Evolutionary conservation across 2,113 vertebrate species (phyloP).

Genomic region (Cyprinus carpio): DNA sequence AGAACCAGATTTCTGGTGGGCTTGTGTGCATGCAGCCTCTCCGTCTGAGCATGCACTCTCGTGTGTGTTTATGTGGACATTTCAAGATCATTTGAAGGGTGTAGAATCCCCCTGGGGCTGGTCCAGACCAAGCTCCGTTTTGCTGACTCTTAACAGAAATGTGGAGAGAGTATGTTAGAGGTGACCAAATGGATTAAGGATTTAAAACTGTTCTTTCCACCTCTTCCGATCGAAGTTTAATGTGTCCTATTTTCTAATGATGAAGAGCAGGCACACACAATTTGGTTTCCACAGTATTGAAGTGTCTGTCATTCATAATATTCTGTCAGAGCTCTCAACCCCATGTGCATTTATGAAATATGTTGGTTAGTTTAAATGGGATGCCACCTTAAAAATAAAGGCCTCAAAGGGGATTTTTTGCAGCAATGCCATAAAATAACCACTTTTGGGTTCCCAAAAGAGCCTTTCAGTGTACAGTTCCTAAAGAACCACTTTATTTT

Average conservation of each 20-base stretch:
- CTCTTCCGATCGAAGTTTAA: background rate
- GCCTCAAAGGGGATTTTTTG: background rate
- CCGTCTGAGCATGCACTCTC: background rate
- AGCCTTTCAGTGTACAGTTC: background rate
- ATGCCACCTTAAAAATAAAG: background rate
- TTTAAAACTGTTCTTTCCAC: background rate
- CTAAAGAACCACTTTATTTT: background rate
- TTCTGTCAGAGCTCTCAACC: background rate
- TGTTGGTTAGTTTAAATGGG: background rate
- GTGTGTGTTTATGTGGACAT: constrained; percentile 6
- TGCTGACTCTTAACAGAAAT: constrained; percentile 24
- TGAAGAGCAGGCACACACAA: background rate
- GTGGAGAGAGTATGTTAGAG: background rate
- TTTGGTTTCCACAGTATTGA: background rate
- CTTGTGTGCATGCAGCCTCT: background rate
- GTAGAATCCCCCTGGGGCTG: constrained; percentile 4
- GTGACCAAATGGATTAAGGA: constrained; percentile 1
- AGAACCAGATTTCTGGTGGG: constrained; percentile 25
- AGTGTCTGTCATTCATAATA: background rate
- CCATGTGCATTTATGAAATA: background rate
- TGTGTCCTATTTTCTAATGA: background rate
- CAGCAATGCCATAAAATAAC: background rate
- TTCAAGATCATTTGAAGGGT: constrained; percentile 42
- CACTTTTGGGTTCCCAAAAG: background rate
- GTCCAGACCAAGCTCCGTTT: constrained; percentile 27